phyloP scores from a whole-genome alignment of 2,797 vertebrate species.

The Sebastes reedi region DNA sequence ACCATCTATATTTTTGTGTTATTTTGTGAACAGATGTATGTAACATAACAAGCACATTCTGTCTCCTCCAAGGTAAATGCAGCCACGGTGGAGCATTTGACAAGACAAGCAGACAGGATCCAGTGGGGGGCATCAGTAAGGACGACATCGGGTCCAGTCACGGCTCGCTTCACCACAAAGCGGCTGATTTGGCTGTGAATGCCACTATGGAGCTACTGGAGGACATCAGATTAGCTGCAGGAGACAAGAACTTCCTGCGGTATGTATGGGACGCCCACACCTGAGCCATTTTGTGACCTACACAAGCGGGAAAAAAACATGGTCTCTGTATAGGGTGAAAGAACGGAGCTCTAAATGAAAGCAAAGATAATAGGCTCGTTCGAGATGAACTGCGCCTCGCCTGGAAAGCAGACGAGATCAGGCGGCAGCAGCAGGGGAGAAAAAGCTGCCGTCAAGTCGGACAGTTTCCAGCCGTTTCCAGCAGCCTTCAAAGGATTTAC shows the following conservation, averaged over 20 bases:
- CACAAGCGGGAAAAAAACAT: background rate
- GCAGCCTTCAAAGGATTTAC: too few species aligned
- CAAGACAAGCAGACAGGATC: constrained; percentile 37
- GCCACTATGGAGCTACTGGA: constrained; percentile 78
- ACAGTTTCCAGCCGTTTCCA: too few species aligned
- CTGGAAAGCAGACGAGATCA: too few species aligned
- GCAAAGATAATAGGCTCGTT: too few species aligned
- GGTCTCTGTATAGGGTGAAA: background rate
- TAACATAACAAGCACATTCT: background rate
- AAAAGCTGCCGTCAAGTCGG: too few species aligned
- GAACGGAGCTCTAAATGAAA: background rate
- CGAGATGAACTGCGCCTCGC: too few species aligned
- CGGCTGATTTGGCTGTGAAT: constrained; percentile 64
- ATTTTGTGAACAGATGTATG: background rate
- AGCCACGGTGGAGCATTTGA: constrained; percentile 71
- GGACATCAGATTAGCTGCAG: constrained; percentile 62
- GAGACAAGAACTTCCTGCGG: constrained; percentile 70
- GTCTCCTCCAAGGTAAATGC: constrained; percentile 71
- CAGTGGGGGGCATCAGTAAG: constrained; percentile 78
- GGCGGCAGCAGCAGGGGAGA: too few species aligned
- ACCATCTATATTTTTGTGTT: background rate
- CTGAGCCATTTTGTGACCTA: background rate
- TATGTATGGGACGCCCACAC: constrained; percentile 55
- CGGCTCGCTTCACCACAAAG: constrained; percentile 63
- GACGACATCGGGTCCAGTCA: constrained; percentile 53